Evolutionary conservation across 2,797 vertebrate species (phyloP).

Genomic region (Buceros bicornis): DNA sequence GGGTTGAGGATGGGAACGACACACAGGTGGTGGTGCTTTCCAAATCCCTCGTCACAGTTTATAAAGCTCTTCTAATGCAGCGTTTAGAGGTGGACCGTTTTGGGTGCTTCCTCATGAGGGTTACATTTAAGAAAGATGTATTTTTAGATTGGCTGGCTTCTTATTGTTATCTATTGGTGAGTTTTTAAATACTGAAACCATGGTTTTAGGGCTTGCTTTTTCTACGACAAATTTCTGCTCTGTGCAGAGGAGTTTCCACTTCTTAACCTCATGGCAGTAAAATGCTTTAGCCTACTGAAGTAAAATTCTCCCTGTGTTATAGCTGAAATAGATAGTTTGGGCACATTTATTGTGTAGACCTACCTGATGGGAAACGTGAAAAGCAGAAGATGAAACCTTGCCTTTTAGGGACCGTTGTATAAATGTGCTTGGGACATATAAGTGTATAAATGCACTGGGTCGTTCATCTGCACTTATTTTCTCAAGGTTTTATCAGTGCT

Average conservation of each 20-base stretch:
- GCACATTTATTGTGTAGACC: neutral
- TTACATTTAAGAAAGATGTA: neutral
- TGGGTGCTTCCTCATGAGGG: neutral
- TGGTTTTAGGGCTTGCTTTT: neutral
- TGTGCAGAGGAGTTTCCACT: neutral
- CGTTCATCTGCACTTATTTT: neutral
- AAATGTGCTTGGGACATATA: neutral
- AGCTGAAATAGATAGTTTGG: neutral
- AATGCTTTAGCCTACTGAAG: neutral
- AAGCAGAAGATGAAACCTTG: neutral
- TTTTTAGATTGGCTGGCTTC: neutral
- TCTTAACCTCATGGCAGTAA: neutral
- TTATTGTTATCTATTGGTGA: neutral
- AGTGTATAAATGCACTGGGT: too few species aligned
- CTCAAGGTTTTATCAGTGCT: neutral
- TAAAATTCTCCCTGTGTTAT: neutral
- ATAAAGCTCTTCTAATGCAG: neutral
- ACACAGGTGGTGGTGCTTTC: neutral
- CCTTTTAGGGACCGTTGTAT: neutral
- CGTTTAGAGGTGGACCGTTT: neutral
- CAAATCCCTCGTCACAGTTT: neutral
- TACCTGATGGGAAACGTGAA: neutral
- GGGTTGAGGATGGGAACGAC: neutral
- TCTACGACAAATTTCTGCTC: neutral
- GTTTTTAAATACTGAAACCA: neutral